Conservation (phyloP, 2,113 vertebrate species). For the Sinocyclocheilus rhinocerous region DNA sequence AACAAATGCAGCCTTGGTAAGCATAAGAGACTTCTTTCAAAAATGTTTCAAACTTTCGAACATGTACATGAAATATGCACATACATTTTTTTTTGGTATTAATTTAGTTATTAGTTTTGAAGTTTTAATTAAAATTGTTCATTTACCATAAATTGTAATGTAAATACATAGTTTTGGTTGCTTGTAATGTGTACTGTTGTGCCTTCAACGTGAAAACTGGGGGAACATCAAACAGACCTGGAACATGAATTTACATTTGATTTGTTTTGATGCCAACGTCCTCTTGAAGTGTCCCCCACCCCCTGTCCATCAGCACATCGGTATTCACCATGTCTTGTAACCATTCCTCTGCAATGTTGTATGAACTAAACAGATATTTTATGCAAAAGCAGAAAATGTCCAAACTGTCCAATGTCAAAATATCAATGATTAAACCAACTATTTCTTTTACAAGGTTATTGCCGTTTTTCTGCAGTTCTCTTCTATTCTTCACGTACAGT, state of each 20-base stretch:
- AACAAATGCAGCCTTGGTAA: no score
- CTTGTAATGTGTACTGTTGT: not conserved
- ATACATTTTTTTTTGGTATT: no score
- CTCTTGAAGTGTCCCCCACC: constrained; percentile 10
- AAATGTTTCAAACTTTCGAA: no score
- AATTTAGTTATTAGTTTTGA: no score
- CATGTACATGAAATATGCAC: no score
- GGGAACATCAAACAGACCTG: not conserved
- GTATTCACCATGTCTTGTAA: constrained; percentile 7
- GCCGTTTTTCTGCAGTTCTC: not conserved
- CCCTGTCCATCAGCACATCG: constrained; percentile 32
- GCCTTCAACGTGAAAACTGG: not conserved
- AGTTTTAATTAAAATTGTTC: no score
- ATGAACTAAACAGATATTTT: not conserved
- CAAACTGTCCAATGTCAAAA: not conserved
- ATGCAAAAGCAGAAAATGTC: not conserved
- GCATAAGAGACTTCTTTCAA: no score
- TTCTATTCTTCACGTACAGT: not conserved
- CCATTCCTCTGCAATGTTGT: not conserved
- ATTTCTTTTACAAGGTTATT: not conserved
- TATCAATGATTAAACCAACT: not conserved
- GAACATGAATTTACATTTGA: not conserved
- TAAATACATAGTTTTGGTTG: not conserved
- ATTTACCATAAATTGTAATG: not conserved
- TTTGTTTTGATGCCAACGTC: constrained; percentile 38